Percentiles rank a stretch among this genome's conserved stretches.
These are phyloP conservation scores for Ischnura elegans DNA, from an alignment of 2,888 invertebrate species.

Conservation along the genomic window DNA sequence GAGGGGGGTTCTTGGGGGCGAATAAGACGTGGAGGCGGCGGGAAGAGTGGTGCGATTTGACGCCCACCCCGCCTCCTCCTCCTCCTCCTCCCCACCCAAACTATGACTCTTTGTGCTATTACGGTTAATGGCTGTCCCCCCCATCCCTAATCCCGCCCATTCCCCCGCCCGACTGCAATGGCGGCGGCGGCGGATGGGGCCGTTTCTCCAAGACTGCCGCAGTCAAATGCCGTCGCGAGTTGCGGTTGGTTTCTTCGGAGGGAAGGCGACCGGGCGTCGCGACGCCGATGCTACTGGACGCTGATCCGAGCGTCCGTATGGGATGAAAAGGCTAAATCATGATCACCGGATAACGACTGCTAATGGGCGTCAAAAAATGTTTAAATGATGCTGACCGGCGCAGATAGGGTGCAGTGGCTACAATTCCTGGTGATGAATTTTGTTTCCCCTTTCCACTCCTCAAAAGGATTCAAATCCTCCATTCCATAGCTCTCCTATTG, in stretches of 20 bases:
- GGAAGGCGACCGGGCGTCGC: not conserved
- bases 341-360: too few relatives aligned
- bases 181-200: not conserved
- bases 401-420: too few relatives aligned
- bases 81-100: not conserved
- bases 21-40: not conserved
- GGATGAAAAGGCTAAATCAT: not conserved
- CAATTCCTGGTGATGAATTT: too few relatives aligned
- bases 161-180: not conserved
- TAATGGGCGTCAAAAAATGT: too few relatives aligned
- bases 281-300: not conserved
- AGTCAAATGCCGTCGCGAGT: not conserved
- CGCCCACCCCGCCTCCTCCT: not conserved
- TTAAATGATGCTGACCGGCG: too few relatives aligned
- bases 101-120: constrained; percentile 12
- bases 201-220: not conserved
- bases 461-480: too few relatives aligned
- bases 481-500: too few relatives aligned
- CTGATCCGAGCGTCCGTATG: not conserved
- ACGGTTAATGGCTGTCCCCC: not conserved
- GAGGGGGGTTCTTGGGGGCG: not conserved
- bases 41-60: constrained; percentile 1
- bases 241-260: not conserved
- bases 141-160: not conserved
- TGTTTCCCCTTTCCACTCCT: too few relatives aligned